Evolutionary conservation across 2,797 vertebrate species (phyloP).

Genomic region (Natrix natrix): DNA sequence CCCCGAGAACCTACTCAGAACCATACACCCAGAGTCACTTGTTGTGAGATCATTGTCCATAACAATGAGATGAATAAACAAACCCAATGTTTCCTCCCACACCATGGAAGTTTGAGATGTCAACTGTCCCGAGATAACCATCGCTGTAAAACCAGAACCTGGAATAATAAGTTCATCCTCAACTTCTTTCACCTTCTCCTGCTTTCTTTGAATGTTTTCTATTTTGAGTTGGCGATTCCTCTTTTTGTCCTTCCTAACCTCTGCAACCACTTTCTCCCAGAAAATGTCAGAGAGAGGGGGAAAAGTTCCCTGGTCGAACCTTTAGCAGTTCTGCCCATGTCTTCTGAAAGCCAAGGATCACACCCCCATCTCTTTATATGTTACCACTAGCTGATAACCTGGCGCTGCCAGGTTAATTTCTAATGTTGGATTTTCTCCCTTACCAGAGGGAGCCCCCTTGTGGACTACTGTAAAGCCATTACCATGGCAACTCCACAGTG

Average conservation of each 20-base stretch:
- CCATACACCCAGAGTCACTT: background rate
- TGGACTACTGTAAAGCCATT: too few species aligned
- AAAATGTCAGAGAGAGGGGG: background rate
- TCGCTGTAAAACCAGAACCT: background rate
- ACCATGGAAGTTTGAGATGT: background rate
- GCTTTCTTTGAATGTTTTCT: background rate
- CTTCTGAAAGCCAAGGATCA: background rate
- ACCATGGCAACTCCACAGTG: too few species aligned
- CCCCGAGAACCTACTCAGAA: background rate
- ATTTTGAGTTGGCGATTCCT: background rate
- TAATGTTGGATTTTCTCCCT: too few species aligned
- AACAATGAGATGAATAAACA: background rate
- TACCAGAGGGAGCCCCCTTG: too few species aligned
- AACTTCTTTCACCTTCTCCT: background rate
- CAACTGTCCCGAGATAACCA: background rate
- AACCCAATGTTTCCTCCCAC: background rate
- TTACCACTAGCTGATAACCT: background rate
- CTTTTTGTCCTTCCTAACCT: background rate
- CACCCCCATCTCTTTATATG: background rate
- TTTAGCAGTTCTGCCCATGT: rapidly evolving
- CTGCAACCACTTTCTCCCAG: background rate
- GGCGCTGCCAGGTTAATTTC: too few species aligned
- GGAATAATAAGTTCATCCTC: background rate
- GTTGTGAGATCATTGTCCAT: background rate
- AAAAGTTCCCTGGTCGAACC: background rate